These are phyloP conservation scores for Chelonus formosanus DNA, from an alignment of 2,888 invertebrate genomes.

Conservation along the genomic window DNA sequence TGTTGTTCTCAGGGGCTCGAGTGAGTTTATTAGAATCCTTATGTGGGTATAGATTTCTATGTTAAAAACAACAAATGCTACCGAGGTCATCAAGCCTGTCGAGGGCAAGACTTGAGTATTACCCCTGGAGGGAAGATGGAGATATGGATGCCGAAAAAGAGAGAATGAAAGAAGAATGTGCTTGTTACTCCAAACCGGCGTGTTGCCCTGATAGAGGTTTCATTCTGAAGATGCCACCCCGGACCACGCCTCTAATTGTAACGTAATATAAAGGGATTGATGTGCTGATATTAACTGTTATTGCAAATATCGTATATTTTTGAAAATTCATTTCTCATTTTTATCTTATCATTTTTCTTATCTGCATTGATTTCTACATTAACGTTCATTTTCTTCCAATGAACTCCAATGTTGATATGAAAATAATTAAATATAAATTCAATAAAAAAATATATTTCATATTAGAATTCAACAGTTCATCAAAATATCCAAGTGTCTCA, in stretches of 20 bases:
- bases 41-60: neutral
- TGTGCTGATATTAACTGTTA: constrained; percentile 20
- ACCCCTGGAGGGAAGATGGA: constrained; percentile 7
- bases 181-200: constrained; percentile 45
- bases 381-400: no score
- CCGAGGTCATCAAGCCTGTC: constrained; percentile 40
- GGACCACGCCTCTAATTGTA: constrained; percentile 56
- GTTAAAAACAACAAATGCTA: constrained; percentile 42
- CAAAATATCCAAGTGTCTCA: no score
- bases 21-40: constrained; percentile 19
- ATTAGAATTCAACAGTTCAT: no score
- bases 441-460: no score
- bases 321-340: constrained; percentile 12
- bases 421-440: no score
- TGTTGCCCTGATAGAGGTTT: constrained; percentile 59
- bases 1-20: constrained; percentile 61
- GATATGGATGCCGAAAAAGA: constrained; percentile 40
- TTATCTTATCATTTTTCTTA: neutral
- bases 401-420: no score
- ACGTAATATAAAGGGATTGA: constrained; percentile 34
- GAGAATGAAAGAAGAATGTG: constrained; percentile 43
- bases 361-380: no score
- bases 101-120: constrained; percentile 40
- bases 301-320: constrained; percentile 45
- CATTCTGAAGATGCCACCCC: constrained; percentile 61